These are phyloP conservation scores for Oceanites oceanicus DNA, from an alignment of 2,113 vertebrate species.

Conservation along the genomic window DNA sequence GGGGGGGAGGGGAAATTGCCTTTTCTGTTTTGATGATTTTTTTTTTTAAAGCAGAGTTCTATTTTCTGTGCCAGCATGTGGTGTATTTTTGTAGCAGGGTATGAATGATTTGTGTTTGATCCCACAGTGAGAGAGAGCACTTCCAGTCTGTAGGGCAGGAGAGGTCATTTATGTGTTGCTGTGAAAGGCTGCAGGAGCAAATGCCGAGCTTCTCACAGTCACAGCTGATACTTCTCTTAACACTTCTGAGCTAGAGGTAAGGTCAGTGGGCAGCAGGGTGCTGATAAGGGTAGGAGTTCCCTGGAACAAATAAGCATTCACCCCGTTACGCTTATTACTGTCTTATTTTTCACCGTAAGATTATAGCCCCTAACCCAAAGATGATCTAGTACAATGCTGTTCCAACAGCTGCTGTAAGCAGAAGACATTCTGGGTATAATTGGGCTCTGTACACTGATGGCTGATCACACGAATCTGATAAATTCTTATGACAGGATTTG, in stretches of 20 bases:
- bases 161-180: neutral
- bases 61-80: neutral
- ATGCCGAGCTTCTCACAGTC: neutral
- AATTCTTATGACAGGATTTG: slow-evolving; percentile 54
- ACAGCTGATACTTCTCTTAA: neutral
- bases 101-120: slow-evolving; percentile 29
- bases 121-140: neutral
- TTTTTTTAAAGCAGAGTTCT: neutral
- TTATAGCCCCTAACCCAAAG: neutral
- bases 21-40: neutral
- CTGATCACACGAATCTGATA: slow-evolving; percentile 9
- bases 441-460: neutral
- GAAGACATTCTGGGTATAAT: neutral
- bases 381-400: neutral
- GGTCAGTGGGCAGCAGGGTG: neutral
- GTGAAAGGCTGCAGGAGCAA: neutral
- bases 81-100: neutral
- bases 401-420: slow-evolving; percentile 16
- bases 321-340: neutral
- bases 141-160: neutral
- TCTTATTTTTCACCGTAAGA: neutral
- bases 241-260: neutral
- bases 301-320: neutral
- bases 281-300: neutral
- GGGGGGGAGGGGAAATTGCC: neutral